Conservation (phyloP, 2,888 invertebrate species). For the Diogma glabrata region DNA sequence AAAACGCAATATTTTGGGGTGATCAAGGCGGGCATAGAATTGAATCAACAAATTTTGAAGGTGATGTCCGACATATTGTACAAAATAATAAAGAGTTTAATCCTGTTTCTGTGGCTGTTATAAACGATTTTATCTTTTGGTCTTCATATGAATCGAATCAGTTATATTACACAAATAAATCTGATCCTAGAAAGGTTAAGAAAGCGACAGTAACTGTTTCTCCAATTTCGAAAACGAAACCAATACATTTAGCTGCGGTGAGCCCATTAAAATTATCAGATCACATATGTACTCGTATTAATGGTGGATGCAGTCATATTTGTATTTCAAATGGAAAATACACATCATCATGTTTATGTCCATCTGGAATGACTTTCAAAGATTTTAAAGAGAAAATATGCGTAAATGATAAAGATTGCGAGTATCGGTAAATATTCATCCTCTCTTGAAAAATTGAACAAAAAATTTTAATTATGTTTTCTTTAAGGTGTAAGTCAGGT, state of each 20-base stretch:
- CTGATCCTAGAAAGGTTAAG: slow-evolving; percentile 25
- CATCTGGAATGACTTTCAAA: slow-evolving; percentile 47
- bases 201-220: neutral
- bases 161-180: slow-evolving; percentile 49
- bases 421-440: slow-evolving; percentile 33
- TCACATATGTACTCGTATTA: slow-evolving; percentile 47
- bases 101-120: slow-evolving; percentile 46
- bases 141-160: slow-evolving; percentile 42
- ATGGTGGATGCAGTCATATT: slow-evolving; percentile 60
- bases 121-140: slow-evolving; percentile 61
- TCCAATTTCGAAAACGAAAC: slow-evolving; percentile 14
- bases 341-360: slow-evolving; percentile 47
- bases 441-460: too few relatives aligned
- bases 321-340: slow-evolving; percentile 45
- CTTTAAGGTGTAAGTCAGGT: slow-evolving; percentile 36
- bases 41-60: slow-evolving; percentile 49
- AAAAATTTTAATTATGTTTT: slow-evolving; percentile 28
- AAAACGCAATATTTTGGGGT: slow-evolving; percentile 51
- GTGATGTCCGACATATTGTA: slow-evolving; percentile 39
- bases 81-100: slow-evolving; percentile 34
- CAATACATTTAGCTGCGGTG: slow-evolving; percentile 10
- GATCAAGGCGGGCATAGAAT: slow-evolving; percentile 55
- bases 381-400: slow-evolving; percentile 43
- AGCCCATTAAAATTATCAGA: slow-evolving; percentile 17
- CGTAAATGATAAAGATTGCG: slow-evolving; percentile 39